phyloP scores from a whole-genome alignment of 2,113 vertebrate species.

The Atractosteus spatula region DNA sequence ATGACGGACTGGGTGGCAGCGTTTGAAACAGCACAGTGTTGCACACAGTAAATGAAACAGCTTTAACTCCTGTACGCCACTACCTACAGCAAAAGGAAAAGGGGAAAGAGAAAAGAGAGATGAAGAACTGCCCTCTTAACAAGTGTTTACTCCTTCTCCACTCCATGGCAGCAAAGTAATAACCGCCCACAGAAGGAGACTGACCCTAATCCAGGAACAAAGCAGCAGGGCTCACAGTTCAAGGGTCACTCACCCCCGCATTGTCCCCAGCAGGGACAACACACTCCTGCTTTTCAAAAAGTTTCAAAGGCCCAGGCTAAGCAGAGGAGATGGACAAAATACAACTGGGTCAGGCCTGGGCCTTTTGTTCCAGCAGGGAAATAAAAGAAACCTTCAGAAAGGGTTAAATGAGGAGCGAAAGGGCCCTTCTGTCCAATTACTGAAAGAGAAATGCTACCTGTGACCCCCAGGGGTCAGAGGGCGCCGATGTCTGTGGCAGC shows the following conservation, averaged over 20 bases:
- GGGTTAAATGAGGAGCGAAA: constrained; percentile 75
- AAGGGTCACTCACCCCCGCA: constrained; percentile 71
- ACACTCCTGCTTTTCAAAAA: constrained; percentile 72
- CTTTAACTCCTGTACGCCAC: constrained; percentile 46
- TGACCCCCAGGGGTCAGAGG: constrained; percentile 63
- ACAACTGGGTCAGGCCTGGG: constrained; percentile 69
- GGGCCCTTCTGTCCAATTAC: constrained; percentile 73
- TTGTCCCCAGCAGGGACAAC: constrained; percentile 69
- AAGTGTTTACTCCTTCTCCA: constrained; percentile 70
- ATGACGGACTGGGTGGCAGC: constrained; percentile 51
- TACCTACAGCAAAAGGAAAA: constrained; percentile 48
- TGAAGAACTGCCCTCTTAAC: constrained; percentile 58
- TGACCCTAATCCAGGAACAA: constrained; percentile 66
- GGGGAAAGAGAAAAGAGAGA: constrained; percentile 35
- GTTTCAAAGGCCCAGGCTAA: constrained; percentile 63
- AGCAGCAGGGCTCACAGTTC: constrained; percentile 50
- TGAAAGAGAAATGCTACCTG: constrained; percentile 60
- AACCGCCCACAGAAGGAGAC: constrained; percentile 67
- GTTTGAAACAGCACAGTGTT: constrained; percentile 6
- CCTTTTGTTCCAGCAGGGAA: constrained; percentile 55
- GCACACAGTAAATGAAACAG: constrained; percentile 39
- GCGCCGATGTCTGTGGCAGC: constrained; percentile 55
- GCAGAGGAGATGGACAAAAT: constrained; percentile 61
- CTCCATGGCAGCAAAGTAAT: constrained; percentile 65
- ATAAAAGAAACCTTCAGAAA: constrained; percentile 61